A percentile compares a stretch with the other conserved stretches of the same genome.
phyloP scores from a whole-genome alignment of 1,140 invertebrate genomes.

The Caenorhabditis remanei region DNA sequence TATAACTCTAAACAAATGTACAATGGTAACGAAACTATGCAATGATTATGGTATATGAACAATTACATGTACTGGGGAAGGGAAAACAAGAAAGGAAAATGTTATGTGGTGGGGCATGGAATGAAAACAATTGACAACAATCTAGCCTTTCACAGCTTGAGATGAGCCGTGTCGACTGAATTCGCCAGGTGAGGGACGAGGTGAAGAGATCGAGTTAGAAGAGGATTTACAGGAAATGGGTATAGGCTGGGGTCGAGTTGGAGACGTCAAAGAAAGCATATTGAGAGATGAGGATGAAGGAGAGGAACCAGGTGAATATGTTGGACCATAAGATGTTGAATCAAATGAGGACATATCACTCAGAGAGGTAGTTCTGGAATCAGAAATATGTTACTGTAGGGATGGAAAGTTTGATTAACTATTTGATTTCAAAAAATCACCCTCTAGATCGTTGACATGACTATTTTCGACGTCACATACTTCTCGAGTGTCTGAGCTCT shows the following conservation, averaged over 20 bases:
- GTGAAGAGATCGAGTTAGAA: constrained; percentile 30
- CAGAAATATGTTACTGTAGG: not conserved
- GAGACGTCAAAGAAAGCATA: constrained; percentile 1
- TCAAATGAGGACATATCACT: constrained; percentile 35
- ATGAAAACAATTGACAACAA: not conserved
- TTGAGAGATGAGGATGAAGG: constrained; percentile 39
- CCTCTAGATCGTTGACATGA: too few relatives aligned
- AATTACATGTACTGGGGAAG: constrained; percentile 4
- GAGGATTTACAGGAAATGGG: constrained; percentile 32
- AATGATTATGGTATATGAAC: constrained; percentile 32
- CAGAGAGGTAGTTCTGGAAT: constrained; percentile 9
- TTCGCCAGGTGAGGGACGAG: constrained; percentile 48
- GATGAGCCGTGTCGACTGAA: constrained; percentile 26
- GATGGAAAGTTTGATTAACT: not conserved
- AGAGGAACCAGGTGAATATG: not conserved
- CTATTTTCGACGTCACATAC: too few relatives aligned
- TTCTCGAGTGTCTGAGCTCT: too few relatives aligned
- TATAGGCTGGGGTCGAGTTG: constrained; percentile 19
- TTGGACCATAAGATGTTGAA: not conserved
- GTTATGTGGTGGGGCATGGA: not conserved
- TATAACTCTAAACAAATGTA: constrained; percentile 47
- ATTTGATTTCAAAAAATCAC: too few relatives aligned
- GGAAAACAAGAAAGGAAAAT: not conserved
- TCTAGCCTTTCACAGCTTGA: constrained; percentile 31
- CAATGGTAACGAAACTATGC: constrained; percentile 4